Percentiles rank a stretch among this genome's conserved stretches.
phyloP scores from a whole-genome alignment of 1,140 invertebrate genomes.

The Drosophila parvula region DNA sequence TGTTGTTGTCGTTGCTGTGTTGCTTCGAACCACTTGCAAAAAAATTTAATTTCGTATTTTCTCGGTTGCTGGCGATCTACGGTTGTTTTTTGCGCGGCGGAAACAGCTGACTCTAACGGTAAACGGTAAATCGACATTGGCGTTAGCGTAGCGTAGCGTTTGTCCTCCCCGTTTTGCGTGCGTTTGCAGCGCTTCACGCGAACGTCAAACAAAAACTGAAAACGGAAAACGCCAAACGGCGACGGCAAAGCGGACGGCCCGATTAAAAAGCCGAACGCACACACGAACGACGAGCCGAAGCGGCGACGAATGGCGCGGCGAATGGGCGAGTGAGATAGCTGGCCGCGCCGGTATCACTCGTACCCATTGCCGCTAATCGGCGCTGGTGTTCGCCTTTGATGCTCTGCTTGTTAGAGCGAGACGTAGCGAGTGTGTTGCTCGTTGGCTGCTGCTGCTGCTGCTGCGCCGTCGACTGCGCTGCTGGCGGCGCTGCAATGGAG shows the following conservation, averaged over 20 bases:
- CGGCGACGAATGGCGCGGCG: constrained; percentile 56
- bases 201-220: constrained; percentile 83
- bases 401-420: constrained; percentile 5
- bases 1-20: constrained; percentile 13
- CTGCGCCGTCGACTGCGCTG: constrained; percentile 34
- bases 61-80: constrained; percentile 7
- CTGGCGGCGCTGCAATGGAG: constrained; percentile 43
- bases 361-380: constrained; percentile 25
- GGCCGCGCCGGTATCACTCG: constrained; percentile 14
- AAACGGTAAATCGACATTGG: constrained; percentile 22
- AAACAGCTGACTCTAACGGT: constrained; percentile 44
- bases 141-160: constrained; percentile 13
- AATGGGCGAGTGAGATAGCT: constrained; percentile 55
- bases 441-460: constrained; percentile 57
- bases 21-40: constrained; percentile 40
- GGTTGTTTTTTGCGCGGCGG: constrained; percentile 28
- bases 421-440: constrained; percentile 19
- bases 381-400: neutral
- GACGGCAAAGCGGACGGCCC: constrained; percentile 47
- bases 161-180: constrained; percentile 17
- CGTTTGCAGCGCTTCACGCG: constrained; percentile 51
- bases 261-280: constrained; percentile 23
- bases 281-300: constrained; percentile 31
- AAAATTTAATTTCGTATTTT: constrained; percentile 43
- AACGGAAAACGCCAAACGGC: constrained; percentile 58